Conservation (phyloP, 2,113 vertebrate genomes). For the Azemiops feae region DNA sequence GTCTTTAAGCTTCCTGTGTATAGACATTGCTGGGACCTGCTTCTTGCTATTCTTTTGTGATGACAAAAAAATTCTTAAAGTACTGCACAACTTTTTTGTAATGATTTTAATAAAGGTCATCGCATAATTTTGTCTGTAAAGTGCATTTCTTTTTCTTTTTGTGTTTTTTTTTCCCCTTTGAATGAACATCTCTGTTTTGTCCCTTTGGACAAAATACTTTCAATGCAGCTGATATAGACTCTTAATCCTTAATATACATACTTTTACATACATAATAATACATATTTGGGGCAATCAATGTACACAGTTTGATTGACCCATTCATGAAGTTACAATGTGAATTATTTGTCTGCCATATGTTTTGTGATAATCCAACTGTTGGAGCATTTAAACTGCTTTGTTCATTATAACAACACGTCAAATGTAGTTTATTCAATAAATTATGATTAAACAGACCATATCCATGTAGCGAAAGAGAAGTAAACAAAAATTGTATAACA, state of each 20-base stretch:
- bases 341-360: background rate
- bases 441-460: background rate
- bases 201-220: background rate
- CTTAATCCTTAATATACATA: background rate
- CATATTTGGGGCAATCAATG: background rate
- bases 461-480: background rate
- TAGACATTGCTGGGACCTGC: background rate
- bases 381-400: background rate
- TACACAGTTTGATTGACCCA: background rate
- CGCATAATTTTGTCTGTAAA: background rate
- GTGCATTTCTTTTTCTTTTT: background rate
- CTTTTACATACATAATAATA: background rate
- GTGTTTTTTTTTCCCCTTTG: background rate
- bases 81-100: constrained; percentile 3
- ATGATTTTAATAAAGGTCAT: rapidly evolving
- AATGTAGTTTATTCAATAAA: background rate
- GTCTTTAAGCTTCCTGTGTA: background rate
- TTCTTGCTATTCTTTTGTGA: constrained; percentile 3
- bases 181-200: background rate
- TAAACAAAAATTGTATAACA: background rate
- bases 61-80: constrained; percentile 17
- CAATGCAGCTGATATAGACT: background rate
- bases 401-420: background rate
- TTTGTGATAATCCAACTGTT: background rate
- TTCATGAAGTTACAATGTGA: background rate